phyloP scores from a whole-genome alignment of 2,888 invertebrate genomes.

The Tipula lateralis region DNA sequence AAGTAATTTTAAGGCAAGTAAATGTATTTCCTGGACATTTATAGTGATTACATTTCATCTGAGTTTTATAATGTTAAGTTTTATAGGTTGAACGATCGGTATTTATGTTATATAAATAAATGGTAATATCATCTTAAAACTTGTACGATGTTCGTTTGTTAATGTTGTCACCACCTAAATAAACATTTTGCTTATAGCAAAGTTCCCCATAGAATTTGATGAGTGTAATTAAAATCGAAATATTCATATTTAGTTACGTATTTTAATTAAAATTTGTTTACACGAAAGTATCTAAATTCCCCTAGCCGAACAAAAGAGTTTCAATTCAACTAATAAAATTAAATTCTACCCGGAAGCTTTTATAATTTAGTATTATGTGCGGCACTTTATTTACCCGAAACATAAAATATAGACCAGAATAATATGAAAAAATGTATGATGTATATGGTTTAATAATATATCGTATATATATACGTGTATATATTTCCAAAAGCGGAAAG shows the following conservation, averaged over 20 bases:
- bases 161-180: not conserved
- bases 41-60: not conserved
- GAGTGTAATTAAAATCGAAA: not conserved
- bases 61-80: not conserved
- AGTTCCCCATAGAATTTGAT: not conserved
- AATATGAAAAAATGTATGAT: not conserved
- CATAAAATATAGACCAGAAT: not conserved
- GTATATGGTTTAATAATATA: not conserved
- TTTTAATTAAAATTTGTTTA: not conserved
- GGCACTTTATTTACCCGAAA: not conserved
- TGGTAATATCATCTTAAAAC: not conserved
- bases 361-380: not conserved
- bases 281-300: not conserved
- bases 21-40: not conserved
- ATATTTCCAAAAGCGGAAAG: not conserved
- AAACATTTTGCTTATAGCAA: not conserved
- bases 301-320: not conserved
- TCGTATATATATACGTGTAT: not conserved
- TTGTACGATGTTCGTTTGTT: not conserved
- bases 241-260: not conserved
- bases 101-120: not conserved
- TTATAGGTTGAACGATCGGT: not conserved
- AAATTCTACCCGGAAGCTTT: constrained; percentile 11
- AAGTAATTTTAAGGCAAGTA: not conserved
- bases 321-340: not conserved